Evolutionary conservation across 2,797 vertebrate genomes (phyloP), one percentile per base, ranked within the genome.

Genomic region (Ispidina lecontei): DNA sequence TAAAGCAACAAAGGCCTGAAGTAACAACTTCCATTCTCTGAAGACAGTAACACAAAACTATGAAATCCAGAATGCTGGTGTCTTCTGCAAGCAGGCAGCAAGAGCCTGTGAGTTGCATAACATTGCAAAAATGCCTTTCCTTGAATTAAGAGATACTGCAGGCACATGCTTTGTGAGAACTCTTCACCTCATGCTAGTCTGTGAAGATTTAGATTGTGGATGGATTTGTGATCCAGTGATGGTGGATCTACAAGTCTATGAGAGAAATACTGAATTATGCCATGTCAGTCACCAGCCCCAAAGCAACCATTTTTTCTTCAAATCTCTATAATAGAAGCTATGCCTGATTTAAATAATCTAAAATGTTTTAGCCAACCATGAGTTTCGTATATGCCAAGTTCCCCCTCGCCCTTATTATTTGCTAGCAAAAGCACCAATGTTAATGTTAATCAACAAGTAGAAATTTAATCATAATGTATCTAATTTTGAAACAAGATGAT

Each of bases 281-380:
- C 75, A 54, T 33, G 8, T 52, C 73, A 96, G 49, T 90, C 90
- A 94, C 15, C 51, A 81, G 47, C 26, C 89, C 78, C 85, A 56
- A 44, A 72, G 86, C 58, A 90, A 68, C 2, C 72, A 37, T 19
- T 72, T 54, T 39, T 65, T 28, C 21, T 56, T 49, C 60, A 88
- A 37, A 84, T 33, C 29, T 43, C 70, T 70, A 41, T 6, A 59
- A 80, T 10, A 76, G 23, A 74, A 85, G 51, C 31, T 41, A 55
- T 1, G 5, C 33, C 69, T 55, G 64, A 33, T 69, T 68, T 29
- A 25, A 90, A 46, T 39, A 68, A 28, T 46, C 35, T 2, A 2
- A 43, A 54, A 41, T 22, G 49, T 9, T 69, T 83, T 69, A 83
- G 33, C 35, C 44, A 70, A 11, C 28, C 47, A 13, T 47, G 19